Base-by-base conservation (phyloP, 2,113 vertebrate genomes). In the Tapirus terrestris region DNA sequence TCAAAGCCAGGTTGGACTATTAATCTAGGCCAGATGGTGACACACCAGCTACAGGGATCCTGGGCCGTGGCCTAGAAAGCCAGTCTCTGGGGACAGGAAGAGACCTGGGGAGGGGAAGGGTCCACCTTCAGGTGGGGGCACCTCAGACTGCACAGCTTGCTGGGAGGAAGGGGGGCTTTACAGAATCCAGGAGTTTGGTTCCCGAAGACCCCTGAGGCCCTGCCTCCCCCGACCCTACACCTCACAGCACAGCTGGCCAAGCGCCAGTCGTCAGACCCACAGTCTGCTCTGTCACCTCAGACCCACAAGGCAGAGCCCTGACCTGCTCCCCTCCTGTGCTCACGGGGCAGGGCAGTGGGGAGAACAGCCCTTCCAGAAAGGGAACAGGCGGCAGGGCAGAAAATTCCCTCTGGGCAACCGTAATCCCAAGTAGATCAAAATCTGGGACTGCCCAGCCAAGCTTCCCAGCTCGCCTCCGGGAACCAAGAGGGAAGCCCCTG, bases 271-370 rank as follows among this genome's bases (percentile, higher is more conserved):
- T 80, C 13, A n/a, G 29, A 51, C 23, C 53, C 18, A 8, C 0
- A 1, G 8, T 81, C 81, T 86, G 92, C 56, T 39, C 85, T 29
- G 48, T 14, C 10, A 10, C 39, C 43, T 58, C 33, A 33, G 58
- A 58, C 10, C 68, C n/a, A 7, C 0, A 0, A 2, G 68, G 53
- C n/a, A 4, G 14, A 92, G 48, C 13, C 48, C 70, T 20, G 2
- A 20, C 11, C 88, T 6, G 6, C 65, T 60, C 16, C 25, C 79
- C 31, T 6, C 72, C 86, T 2, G 2, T 11, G 1, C 20, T 29
- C 45, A 3, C 6, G 0, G n/a, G 31, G 65, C 23, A 8, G 31
- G 77, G 31, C 75, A 56, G 43, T 8, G 36, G 20, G 45, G 16
- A 63, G 31, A 8, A 27, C 3, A 8, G 20, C 39, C 21, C 17